Base-by-base conservation (phyloP, 2,888 invertebrate species). In the Ennomos fuscantarius region DNA sequence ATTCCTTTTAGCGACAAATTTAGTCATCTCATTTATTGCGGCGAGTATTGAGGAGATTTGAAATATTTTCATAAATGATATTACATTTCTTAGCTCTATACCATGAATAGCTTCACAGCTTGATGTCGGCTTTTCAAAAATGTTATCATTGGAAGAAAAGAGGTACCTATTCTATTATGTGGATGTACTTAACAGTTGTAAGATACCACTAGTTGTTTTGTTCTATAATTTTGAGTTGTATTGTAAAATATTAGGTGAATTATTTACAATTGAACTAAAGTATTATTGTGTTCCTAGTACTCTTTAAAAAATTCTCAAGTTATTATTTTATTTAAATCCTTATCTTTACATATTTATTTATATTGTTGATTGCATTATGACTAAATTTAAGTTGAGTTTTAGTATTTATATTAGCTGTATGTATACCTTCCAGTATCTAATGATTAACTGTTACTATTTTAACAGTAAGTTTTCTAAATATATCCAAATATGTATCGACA, bases 91-190 rank as follows among this genome's bases (percentile, higher is more conserved):
- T 89, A 89, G 87, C 82, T 83, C 63, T 85, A 80, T 84, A 86
- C 80, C 81, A 81, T 79, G 78, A 82, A 79, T 90, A 89, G 90
- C 77, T 84, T 87, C 86, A 88, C 89, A 87, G 87, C 86, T 87
- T 85, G 88, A 90, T 89, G 89, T 90, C 89, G 86, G 86, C 89
- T 90, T 88, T 86, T 86, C 84, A 86, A 89, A 90, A 87, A 89
- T 89, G 86, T 89, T 89, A 81, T 82, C 88, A 81, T 76, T 88
- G 92, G 89, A 89, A 86, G 84, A 84, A 87, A 86, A 82, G 87
- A 87, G 89, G 89, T 89, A 89, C 86, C 82, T 89, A 84, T 89
- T 86, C 84, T 87, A 79, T 85, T 87, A 79, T 85, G 83, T 89
- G 86, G 86, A 89, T 89, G 87, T 88, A 66, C 70, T 76, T 80